phyloP scores from a whole-genome alignment of 2,113 vertebrate genomes.

The Rynchops niger region DNA sequence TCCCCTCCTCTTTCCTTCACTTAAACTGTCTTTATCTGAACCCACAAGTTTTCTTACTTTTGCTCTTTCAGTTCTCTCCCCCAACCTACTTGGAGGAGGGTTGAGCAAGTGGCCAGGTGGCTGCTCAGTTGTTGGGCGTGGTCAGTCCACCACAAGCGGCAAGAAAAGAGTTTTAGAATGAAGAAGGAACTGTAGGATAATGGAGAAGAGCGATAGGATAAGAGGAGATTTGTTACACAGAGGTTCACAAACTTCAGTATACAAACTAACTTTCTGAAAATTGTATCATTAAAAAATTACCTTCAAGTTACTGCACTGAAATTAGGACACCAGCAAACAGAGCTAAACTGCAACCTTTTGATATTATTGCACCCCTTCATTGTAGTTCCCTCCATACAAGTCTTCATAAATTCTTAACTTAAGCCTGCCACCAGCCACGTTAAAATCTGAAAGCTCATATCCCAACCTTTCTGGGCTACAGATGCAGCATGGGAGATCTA shows the following conservation, averaged over 20 bases:
- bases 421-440: not conserved
- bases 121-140: not conserved
- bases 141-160: not conserved
- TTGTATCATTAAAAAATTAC: not conserved
- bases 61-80: not conserved
- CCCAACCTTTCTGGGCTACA: not conserved
- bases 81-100: not conserved
- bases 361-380: not conserved
- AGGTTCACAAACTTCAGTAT: not conserved
- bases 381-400: not conserved
- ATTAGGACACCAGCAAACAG: not conserved
- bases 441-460: fast-evolving
- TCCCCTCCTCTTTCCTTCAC: not conserved
- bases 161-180: not conserved
- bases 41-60: not conserved
- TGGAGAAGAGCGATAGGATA: not conserved
- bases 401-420: not conserved
- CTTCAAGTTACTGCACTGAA: not conserved
- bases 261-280: not conserved
- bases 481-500: not conserved
- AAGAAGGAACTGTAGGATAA: not conserved
- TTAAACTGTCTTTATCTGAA: not conserved
- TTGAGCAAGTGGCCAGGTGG: not conserved
- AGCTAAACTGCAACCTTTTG: not conserved
- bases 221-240: not conserved